Percentiles rank a stretch among this genome's conserved stretches.
Evolutionary conservation across 2,797 vertebrate species (phyloP).

Genomic region (Clarias laeviceps): DNA sequence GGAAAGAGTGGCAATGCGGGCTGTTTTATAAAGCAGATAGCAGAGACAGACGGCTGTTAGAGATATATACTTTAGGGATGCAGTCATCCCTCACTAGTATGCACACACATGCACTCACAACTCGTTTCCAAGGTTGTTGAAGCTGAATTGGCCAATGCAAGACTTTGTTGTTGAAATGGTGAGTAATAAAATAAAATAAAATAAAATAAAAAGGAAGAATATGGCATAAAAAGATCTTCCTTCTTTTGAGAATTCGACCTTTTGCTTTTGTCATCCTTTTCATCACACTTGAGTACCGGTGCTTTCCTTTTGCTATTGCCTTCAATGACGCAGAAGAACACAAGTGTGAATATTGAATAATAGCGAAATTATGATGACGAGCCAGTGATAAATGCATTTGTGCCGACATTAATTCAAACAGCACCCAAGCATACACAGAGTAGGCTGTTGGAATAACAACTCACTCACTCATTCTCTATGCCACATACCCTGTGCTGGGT

Average conservation of each 20-base stretch:
- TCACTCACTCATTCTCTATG: too few species aligned
- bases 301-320: not conserved
- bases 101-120: not conserved
- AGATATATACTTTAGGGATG: not conserved
- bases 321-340: not conserved
- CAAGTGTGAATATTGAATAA: constrained; percentile 1
- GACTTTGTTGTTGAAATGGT: not conserved
- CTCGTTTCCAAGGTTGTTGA: not conserved
- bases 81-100: not conserved
- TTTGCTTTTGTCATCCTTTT: not conserved
- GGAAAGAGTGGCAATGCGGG: constrained; percentile 30
- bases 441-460: not conserved
- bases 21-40: constrained; percentile 15
- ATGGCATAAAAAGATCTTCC: not conserved
- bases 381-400: not conserved
- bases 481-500: too few species aligned
- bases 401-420: not conserved
- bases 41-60: not conserved
- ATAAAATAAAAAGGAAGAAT: not conserved
- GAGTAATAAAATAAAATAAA: not conserved
- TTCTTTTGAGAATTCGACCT: not conserved
- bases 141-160: not conserved
- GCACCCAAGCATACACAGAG: not conserved
- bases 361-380: not conserved
- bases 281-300: not conserved